Conservation (phyloP, 2,797 vertebrate genomes). For the Phaenicophaeus curvirostris region DNA sequence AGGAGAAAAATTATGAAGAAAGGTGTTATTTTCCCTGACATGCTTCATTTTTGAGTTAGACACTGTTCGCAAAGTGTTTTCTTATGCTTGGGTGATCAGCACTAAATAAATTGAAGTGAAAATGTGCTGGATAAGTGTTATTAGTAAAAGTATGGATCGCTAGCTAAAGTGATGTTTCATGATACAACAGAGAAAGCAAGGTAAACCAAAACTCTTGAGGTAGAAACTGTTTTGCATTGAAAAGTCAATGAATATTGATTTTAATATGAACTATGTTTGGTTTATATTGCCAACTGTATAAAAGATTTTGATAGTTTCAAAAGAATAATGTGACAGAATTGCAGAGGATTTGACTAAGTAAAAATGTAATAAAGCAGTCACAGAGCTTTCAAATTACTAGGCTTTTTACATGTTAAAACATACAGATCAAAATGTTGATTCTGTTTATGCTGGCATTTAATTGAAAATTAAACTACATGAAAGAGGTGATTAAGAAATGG, state of each 20-base stretch:
- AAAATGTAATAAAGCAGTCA: background rate
- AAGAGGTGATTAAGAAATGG: background rate
- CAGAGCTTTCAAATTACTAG: background rate
- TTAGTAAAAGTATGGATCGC: conserved; percentile 26
- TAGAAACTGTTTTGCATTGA: conserved; percentile 30
- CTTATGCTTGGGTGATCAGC: conserved; percentile 1
- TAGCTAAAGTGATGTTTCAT: conserved; percentile 1
- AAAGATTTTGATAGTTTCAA: conserved; percentile 30
- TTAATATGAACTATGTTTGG: conserved; percentile 23
- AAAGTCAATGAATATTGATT: conserved; percentile 62
- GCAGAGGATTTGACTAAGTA: background rate
- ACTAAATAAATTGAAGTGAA: conserved; percentile 6
- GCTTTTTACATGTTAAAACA: background rate
- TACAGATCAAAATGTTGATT: conserved; percentile 2
- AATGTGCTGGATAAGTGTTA: conserved; percentile 18
- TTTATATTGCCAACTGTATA: conserved; percentile 5
- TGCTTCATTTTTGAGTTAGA: background rate
- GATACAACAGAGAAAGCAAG: background rate
- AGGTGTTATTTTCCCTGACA: background rate
- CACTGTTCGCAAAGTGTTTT: background rate
- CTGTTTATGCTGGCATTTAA: background rate
- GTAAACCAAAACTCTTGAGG: conserved; percentile 8
- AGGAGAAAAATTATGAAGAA: background rate
- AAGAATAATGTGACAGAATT: background rate
- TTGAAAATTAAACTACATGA: conserved; percentile 2